Conservation (phyloP, 2,888 invertebrate species). For the Eupithecia centaureata region DNA sequence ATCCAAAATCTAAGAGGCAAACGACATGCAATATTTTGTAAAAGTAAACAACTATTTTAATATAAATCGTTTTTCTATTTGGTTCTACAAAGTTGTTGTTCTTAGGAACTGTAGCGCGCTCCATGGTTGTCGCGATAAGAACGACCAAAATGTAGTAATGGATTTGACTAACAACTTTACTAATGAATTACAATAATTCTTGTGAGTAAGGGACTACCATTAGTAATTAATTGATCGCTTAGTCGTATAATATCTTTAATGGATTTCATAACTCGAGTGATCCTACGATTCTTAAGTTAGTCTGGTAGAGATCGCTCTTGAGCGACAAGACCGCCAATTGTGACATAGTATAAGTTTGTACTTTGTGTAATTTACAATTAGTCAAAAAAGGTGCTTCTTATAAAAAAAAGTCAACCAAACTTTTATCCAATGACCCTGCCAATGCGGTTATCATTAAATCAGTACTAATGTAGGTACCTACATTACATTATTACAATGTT, state of each 20-base stretch:
- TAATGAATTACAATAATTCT: neutral
- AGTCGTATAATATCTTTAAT: neutral
- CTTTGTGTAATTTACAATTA: no score
- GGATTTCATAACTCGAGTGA: no score
- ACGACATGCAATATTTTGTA: neutral
- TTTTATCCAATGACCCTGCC: no score
- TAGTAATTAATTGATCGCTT: neutral
- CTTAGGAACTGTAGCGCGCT: neutral
- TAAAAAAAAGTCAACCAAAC: no score
- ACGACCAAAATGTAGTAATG: neutral
- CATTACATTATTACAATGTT: no score
- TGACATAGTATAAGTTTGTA: no score
- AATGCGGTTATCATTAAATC: no score
- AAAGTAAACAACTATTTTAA: slow-evolving; percentile 1
- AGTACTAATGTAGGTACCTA: no score
- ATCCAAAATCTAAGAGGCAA: slow-evolving; percentile 4
- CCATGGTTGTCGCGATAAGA: neutral
- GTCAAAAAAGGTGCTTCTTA: no score
- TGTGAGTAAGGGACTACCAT: neutral
- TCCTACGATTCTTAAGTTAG: no score
- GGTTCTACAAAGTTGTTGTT: neutral
- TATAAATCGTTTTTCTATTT: neutral
- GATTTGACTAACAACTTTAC: neutral
- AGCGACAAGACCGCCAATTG: no score
- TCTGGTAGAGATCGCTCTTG: no score